These are phyloP conservation scores for Sminthurides bifidus DNA, from an alignment of 1,140 invertebrate genomes.

Conservation along the genomic window DNA sequence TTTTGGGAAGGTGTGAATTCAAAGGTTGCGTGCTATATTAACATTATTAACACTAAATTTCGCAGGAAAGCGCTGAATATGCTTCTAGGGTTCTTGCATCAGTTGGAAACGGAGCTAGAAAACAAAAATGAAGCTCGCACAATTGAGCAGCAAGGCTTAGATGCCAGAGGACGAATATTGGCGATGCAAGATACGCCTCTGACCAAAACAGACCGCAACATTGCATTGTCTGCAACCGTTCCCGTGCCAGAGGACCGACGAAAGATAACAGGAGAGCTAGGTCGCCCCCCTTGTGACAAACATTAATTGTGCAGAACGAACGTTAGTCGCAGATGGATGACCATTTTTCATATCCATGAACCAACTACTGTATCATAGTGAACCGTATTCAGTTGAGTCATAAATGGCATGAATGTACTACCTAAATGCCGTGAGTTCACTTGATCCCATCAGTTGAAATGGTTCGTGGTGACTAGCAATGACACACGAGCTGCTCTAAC, in stretches of 20 bases:
- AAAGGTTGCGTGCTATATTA: neutral
- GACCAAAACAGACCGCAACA: constrained; percentile 30
- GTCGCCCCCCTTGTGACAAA: constrained; percentile 10
- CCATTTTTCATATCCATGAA: no score
- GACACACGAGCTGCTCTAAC: no score
- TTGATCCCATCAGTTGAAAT: no score
- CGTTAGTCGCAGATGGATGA: no score
- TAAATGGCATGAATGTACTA: neutral
- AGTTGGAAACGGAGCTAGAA: constrained; percentile 25
- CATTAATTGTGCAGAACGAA: no score
- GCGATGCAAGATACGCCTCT: constrained; percentile 27
- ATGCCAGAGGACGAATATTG: constrained; percentile 25
- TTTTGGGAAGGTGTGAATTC: no score
- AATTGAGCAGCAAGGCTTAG: constrained; percentile 29
- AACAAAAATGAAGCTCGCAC: constrained; percentile 28
- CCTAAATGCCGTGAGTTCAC: no score
- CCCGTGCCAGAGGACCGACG: constrained; percentile 30
- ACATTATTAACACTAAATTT: neutral
- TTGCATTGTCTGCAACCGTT: constrained; percentile 29
- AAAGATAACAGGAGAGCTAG: constrained; percentile 23
- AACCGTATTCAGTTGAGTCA: no score
- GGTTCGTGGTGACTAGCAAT: no score
- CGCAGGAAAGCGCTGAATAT: constrained; percentile 27
- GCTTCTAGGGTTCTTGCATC: constrained; percentile 21
- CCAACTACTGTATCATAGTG: no score